Percentiles rank a stretch among this genome's conserved stretches.
These are phyloP conservation scores for Melanaphis sacchari DNA, from an alignment of 1,140 invertebrate species.

Conservation along the genomic window DNA sequence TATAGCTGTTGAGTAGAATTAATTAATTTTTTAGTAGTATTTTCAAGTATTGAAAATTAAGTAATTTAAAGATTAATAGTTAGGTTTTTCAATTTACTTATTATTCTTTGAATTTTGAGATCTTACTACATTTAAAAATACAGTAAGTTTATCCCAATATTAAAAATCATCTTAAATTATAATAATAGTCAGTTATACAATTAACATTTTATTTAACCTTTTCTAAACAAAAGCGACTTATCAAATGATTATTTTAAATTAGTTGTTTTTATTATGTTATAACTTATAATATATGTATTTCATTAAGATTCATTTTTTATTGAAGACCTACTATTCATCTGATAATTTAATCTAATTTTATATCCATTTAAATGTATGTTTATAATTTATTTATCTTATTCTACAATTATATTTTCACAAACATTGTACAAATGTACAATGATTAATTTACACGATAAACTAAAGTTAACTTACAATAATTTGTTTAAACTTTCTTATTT, in stretches of 20 bases:
- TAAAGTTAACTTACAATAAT: not conserved
- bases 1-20: too few relatives aligned
- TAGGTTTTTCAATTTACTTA: not conserved
- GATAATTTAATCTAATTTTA: too few relatives aligned
- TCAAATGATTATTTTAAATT: conserved; percentile 1
- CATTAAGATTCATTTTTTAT: not conserved
- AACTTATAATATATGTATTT: not conserved
- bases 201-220: conserved; percentile 15
- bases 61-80: not conserved
- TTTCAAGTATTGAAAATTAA: not conserved
- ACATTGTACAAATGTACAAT: not conserved
- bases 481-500: not conserved
- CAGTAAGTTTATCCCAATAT: not conserved
- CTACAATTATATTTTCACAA: not conserved
- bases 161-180: not conserved
- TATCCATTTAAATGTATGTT: not conserved
- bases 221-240: not conserved
- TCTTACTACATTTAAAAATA: not conserved
- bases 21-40: too few relatives aligned
- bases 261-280: not conserved
- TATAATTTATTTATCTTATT: not conserved
- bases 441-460: not conserved
- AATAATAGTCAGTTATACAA: not conserved
- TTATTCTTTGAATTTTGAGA: not conserved
- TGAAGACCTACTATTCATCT: not conserved